Evolutionary conservation across 2,113 vertebrate genomes (phyloP), one percentile per base, ranked within the genome.

Genomic region (Tragulus kanchil): DNA sequence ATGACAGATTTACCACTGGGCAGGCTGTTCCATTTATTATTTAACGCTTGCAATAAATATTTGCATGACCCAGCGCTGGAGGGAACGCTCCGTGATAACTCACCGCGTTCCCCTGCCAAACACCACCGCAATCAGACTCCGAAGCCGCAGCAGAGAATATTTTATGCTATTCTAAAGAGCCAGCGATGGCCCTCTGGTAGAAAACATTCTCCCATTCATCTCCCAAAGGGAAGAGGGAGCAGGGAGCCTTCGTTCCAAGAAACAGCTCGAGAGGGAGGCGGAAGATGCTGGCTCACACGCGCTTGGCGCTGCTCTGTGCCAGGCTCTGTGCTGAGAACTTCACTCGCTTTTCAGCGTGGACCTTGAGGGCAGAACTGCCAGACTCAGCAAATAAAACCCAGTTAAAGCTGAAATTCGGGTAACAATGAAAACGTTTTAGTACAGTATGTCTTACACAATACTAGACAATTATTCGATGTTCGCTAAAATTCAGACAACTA

Each of bases 21-120:
- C 97, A 96, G 97, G 93, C 97, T 96, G 97, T 97, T 98, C 95
- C 97, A 98, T 98, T 98, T 98, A 98, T 98, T 98, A 98, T 97
- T 98, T 97, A 98, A 98, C 23, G 84, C 93, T 98, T 69, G 94
- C 97, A 98, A 97, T 98, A 98, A 99, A 98, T 98, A 98, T 98
- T 98, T 98, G 98, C 98, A 98, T 97, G 97, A 98, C 98, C 98
- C 97, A 83, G 96, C 75, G 59, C 94, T 85, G 65, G 95, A 98
- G 97, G 97, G 92, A 97, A 96, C 31, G 17, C 50, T 83, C 94
- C 45, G 91, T 90, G 97, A 98, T 97, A 98, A 98, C 95, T 97
- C 93, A 97, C 54, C 36, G 81, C 64, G 71, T 62, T 92, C 84
- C 96, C 97, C 91, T 98, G 88, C 98, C 96, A 98, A 98, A 97